phyloP scores from a whole-genome alignment of 2,113 vertebrate species.

The Tachycineta bicolor region DNA sequence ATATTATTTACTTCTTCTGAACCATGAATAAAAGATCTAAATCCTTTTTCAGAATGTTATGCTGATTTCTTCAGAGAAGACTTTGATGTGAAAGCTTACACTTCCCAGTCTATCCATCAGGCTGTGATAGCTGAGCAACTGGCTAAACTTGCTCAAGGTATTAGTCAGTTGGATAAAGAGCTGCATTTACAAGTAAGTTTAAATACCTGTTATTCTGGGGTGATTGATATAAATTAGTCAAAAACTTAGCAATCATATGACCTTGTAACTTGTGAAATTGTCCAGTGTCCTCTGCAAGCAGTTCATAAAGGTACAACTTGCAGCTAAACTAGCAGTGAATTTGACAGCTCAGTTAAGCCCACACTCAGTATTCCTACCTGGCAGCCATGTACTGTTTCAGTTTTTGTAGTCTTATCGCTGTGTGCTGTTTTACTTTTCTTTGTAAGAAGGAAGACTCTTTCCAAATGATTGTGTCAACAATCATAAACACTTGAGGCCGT shows the following conservation, averaged over 20 bases:
- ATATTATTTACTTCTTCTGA: background rate
- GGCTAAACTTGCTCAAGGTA: slow-evolving; percentile 93
- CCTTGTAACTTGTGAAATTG: background rate
- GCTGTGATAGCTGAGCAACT: slow-evolving; percentile 94
- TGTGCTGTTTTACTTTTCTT: background rate
- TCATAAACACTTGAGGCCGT: background rate
- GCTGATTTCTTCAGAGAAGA: slow-evolving; percentile 86
- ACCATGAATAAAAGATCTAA: background rate
- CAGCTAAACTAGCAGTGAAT: background rate
- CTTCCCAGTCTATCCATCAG: slow-evolving; percentile 93
- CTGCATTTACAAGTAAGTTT: slow-evolving; percentile 90
- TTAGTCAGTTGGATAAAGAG: slow-evolving; percentile 96
- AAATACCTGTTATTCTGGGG: background rate
- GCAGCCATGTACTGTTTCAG: background rate
- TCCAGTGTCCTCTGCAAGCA: background rate
- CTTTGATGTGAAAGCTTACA: slow-evolving; percentile 95
- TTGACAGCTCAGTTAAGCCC: background rate
- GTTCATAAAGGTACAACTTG: background rate
- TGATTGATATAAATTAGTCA: background rate
- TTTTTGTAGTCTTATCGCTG: background rate
- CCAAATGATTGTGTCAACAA: background rate
- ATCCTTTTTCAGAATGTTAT: slow-evolving; percentile 84
- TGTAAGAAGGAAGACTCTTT: background rate
- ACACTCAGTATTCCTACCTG: background rate
- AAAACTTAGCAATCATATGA: background rate